A percentile compares a stretch with the other conserved stretches of the same genome.
phyloP scores from a whole-genome alignment of 2,888 invertebrate species.

The Nipponacmea schrenckii region DNA sequence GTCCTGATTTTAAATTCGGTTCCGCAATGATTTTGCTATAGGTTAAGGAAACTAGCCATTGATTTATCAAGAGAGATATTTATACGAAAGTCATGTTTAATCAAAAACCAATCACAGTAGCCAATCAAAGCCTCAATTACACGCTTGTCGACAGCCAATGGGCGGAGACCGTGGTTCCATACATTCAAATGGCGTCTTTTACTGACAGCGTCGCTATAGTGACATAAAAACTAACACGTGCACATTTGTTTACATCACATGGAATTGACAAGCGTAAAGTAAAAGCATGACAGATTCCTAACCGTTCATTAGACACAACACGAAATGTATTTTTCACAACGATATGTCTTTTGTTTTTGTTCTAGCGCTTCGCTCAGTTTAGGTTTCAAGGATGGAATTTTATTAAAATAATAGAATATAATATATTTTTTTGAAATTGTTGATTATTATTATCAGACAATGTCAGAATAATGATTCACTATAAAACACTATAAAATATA shows the following conservation, averaged over 20 bases:
- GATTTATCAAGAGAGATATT: conserved; percentile 54
- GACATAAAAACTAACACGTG: conserved; percentile 18
- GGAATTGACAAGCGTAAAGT: conserved; percentile 12
- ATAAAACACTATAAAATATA: too few relatives aligned
- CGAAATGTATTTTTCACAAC: too few relatives aligned
- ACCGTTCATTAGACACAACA: not conserved
- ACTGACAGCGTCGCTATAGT: conserved; percentile 16
- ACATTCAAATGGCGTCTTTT: conserved; percentile 18
- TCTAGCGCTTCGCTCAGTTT: too few relatives aligned
- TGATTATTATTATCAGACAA: too few relatives aligned
- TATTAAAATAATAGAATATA: too few relatives aligned
- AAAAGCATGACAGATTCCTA: not conserved
- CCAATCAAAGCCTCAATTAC: conserved; percentile 31
- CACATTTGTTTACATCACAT: conserved; percentile 18
- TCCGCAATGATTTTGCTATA: conserved; percentile 52
- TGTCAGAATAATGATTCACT: too few relatives aligned
- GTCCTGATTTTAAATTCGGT: conserved; percentile 57
- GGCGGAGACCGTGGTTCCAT: conserved; percentile 14
- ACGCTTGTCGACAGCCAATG: conserved; percentile 24
- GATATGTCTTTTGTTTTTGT: too few relatives aligned
- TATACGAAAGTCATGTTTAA: conserved; percentile 43
- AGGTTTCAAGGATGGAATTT: too few relatives aligned
- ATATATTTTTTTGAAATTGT: too few relatives aligned
- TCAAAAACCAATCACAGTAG: conserved; percentile 29
- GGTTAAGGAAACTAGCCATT: conserved; percentile 52